These are phyloP conservation scores for Steinernema khuongi DNA, from an alignment of 1,140 invertebrate species.

Conservation along the genomic window DNA sequence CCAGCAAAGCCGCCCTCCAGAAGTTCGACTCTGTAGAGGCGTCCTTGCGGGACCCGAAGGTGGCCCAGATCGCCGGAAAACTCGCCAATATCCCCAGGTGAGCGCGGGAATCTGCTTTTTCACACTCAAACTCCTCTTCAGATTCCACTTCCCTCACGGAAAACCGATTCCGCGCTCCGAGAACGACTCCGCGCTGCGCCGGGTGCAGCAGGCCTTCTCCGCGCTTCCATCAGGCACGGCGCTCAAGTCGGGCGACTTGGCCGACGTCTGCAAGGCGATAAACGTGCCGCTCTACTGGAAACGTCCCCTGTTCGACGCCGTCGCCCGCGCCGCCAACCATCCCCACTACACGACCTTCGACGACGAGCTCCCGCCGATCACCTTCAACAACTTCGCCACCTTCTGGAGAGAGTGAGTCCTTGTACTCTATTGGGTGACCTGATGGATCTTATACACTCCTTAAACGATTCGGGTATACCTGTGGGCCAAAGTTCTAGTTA, in stretches of 20 bases:
- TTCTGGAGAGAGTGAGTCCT: slow-evolving; percentile 1
- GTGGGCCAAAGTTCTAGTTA: no score
- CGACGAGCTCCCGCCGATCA: slow-evolving; percentile 1
- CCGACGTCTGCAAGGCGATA: not conserved
- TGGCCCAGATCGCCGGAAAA: slow-evolving; percentile 7
- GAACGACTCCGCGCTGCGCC: slow-evolving; percentile 35
- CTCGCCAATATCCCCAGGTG: slow-evolving; percentile 18
- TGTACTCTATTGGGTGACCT: no score
- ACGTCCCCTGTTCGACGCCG: slow-evolving; percentile 25
- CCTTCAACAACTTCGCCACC: not conserved
- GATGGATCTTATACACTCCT: no score
- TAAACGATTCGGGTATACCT: no score
- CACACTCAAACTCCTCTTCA: not conserved
- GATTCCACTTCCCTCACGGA: slow-evolving; percentile 43
- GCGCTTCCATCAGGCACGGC: slow-evolving; percentile 8
- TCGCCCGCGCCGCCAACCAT: slow-evolving; percentile 14
- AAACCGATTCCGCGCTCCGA: slow-evolving; percentile 33
- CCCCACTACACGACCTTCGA: slow-evolving; percentile 2
- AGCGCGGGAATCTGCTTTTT: not conserved
- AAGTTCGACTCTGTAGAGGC: not conserved
- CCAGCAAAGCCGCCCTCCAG: not conserved
- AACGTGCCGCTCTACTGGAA: slow-evolving; percentile 38
- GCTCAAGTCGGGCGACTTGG: not conserved
- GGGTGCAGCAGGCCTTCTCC: slow-evolving; percentile 37
- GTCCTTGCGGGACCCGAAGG: not conserved